Evolutionary conservation across 1,140 invertebrate genomes (phyloP).

Genomic region (Harlomillsia oculata): DNA sequence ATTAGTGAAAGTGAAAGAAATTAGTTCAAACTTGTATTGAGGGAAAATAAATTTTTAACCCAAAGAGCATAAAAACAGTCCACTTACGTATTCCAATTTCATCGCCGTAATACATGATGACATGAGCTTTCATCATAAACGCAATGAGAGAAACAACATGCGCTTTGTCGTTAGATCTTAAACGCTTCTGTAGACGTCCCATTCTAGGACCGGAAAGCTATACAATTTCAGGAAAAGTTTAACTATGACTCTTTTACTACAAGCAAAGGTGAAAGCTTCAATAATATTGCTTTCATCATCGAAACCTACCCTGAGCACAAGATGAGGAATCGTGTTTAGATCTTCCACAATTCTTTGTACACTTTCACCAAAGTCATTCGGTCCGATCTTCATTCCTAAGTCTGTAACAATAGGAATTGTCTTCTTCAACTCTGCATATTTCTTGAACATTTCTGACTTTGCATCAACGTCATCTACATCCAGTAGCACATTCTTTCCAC

Average conservation of each 20-base stretch:
- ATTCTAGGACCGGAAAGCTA: slow-evolving; percentile 20
- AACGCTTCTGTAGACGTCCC: not conserved
- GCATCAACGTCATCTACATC: not conserved
- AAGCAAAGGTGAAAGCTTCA: not conserved
- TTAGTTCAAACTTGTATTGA: not conserved
- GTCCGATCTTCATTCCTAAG: not conserved
- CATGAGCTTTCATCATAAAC: slow-evolving; percentile 42
- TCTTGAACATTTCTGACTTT: not conserved
- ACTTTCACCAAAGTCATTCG: not conserved
- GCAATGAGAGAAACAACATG: slow-evolving; percentile 11
- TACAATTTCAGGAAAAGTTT: not conserved
- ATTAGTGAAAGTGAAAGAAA: not conserved
- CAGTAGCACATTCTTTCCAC: not conserved
- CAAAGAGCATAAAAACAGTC: not conserved
- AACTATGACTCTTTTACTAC: not conserved
- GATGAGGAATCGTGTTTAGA: no score
- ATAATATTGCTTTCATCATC: no score
- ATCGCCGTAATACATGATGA: slow-evolving; percentile 49
- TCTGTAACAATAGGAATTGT: not conserved
- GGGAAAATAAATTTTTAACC: not conserved
- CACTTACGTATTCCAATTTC: slow-evolving; percentile 41
- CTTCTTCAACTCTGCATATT: not conserved
- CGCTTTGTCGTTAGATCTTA: slow-evolving; percentile 7
- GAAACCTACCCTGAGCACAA: no score
- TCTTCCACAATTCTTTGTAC: not conserved